Conservation (phyloP, 2,888 invertebrate genomes). For the Leptopilina myrica region DNA sequence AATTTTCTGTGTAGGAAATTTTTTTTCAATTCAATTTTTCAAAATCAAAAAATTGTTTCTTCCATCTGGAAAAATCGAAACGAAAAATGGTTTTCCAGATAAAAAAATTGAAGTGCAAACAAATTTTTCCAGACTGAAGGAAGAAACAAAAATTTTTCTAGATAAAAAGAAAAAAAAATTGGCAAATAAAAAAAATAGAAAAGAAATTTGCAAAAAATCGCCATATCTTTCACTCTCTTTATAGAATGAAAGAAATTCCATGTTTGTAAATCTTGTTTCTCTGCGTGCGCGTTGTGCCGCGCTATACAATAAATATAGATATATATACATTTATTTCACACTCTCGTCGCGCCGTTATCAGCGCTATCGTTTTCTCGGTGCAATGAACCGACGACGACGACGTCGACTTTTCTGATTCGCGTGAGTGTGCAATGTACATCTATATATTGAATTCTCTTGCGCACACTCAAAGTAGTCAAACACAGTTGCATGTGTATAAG, state of each 20-base stretch:
- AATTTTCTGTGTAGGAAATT: no score
- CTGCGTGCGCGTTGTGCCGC: not conserved
- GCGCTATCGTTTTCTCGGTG: conserved; percentile 55
- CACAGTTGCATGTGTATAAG: conserved; percentile 46
- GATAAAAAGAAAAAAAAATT: no score
- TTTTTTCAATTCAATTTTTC: no score
- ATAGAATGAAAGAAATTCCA: conserved; percentile 8
- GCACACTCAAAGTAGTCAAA: conserved; percentile 16
- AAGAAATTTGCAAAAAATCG: not conserved
- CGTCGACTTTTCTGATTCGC: conserved; percentile 49
- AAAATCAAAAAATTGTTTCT: no score
- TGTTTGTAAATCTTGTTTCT: conserved; percentile 29
- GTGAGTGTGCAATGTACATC: conserved; percentile 46
- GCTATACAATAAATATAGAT: no score
- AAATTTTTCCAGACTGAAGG: no score
- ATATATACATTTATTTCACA: conserved; percentile 13
- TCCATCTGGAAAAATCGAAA: no score
- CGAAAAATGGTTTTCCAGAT: no score
- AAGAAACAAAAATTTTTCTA: no score
- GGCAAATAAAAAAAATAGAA: not conserved
- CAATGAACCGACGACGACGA: conserved; percentile 52
- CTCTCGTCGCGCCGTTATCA: conserved; percentile 49
- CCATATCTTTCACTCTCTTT: not conserved
- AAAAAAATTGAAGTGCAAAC: no score
- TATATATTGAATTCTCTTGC: conserved; percentile 17